Base-by-base conservation (phyloP, 1,140 invertebrate species). In the Bradysia coprophila region DNA sequence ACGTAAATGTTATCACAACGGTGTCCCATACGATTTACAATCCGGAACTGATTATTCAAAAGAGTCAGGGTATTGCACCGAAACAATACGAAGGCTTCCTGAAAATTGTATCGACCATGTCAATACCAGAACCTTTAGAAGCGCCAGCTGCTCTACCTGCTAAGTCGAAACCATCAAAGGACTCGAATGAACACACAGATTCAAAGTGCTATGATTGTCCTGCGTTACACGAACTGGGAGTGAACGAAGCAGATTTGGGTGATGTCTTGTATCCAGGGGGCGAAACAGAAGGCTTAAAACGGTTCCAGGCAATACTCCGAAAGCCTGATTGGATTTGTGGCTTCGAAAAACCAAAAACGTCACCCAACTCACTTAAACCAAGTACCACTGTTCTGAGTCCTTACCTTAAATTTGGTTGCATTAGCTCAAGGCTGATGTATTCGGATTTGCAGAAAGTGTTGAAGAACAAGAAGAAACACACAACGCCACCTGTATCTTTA, bases 321-420 rank as follows among this genome's bases (percentile, higher is more conserved):
- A 65, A 69, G 48, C 72, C 77, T 52, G 49, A 71, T 28, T 83
- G 76, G 76, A 71, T 81, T 13, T 74, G 75, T 32, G 72, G 66
- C 45, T 83, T 83, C 68, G 77, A 79, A 48, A 77, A 78, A 49
- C 79, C 79, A 6, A 79, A 80, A 43, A 78, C 78, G 41, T 70
- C 72, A 2, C 75, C 78, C 11, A 79, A 79, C 46, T 79, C 76
- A 23, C 55, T 81, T 18, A 68, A 78, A 49, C 72, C 75, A 1
- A 78, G 75, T 48, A 80, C 77, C 21, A 82, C 78, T 43, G 77
- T 78, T 10, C 56, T 83, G 11, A 81, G 77, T 54, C 78, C 79
- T 0, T 82, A 83, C 50, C 51, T 83, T 1, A 75, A 77, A 49
- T 81, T 81, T 63, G 78, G 79, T 13, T 81, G 78, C 55, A 54